phyloP scores from a whole-genome alignment of 2,888 invertebrate species.

The Candidula unifasciata region DNA sequence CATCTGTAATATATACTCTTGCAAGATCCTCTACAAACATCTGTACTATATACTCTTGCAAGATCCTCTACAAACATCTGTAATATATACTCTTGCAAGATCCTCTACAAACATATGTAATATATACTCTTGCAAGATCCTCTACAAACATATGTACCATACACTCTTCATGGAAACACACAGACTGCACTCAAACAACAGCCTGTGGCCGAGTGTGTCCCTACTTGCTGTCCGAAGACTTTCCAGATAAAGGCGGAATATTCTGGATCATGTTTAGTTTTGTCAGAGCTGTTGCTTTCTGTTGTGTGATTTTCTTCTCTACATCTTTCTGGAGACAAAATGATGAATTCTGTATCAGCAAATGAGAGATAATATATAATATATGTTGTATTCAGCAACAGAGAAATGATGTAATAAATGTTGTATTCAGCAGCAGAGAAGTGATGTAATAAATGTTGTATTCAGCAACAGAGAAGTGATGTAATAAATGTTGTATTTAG shows the following conservation, averaged over 20 bases:
- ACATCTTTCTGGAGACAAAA: constrained; percentile 65
- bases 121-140: too few species aligned
- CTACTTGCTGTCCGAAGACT: not conserved
- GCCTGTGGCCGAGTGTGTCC: not conserved
- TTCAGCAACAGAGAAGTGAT: too few species aligned
- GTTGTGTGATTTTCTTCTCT: constrained; percentile 70
- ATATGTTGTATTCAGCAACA: not conserved
- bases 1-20: too few species aligned
- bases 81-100: too few species aligned
- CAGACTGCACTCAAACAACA: not conserved
- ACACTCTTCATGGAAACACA: not conserved
- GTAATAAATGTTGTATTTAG: too few species aligned
- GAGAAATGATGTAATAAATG: not conserved
- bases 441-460: too few species aligned
- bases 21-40: too few species aligned
- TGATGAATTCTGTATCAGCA: not conserved
- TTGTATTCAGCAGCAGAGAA: not conserved
- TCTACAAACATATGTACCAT: too few species aligned
- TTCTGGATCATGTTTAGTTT: constrained; percentile 74
- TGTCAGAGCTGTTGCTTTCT: constrained; percentile 70
- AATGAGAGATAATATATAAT: not conserved
- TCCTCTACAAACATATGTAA: too few species aligned
- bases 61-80: too few species aligned
- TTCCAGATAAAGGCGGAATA: not conserved
- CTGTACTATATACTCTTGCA: too few species aligned